These are phyloP conservation scores for Enteromius fasciolatus DNA, from an alignment of 2,797 vertebrate species.

Conservation along the genomic window DNA sequence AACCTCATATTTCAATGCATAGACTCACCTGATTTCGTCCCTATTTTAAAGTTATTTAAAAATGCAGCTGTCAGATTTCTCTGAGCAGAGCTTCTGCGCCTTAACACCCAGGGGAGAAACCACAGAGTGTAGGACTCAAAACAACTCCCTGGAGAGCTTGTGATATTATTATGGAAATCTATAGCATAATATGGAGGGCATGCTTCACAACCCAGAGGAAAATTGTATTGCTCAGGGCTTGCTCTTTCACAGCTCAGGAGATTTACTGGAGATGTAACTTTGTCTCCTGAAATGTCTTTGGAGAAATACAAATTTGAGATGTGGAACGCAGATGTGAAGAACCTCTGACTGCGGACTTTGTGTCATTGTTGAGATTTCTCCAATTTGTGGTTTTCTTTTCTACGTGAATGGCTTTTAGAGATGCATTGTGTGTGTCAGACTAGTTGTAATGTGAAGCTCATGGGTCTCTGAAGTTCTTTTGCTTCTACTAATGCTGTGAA, in stretches of 20 bases:
- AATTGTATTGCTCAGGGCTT: slow-evolving; percentile 6
- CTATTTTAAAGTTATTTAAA: slow-evolving; percentile 35
- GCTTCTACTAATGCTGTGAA: neutral
- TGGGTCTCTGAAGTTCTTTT: slow-evolving; percentile 20
- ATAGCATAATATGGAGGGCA: slow-evolving; percentile 57
- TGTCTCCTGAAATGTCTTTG: neutral
- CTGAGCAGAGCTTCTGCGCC: slow-evolving; percentile 11
- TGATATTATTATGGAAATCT: slow-evolving; percentile 59
- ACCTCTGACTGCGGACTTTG: neutral
- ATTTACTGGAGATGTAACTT: slow-evolving; percentile 3
- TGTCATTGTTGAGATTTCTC: neutral
- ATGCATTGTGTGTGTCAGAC: slow-evolving; percentile 27
- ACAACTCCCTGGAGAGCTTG: slow-evolving; percentile 48
- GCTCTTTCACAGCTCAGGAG: slow-evolving; percentile 2
- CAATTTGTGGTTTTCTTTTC: neutral
- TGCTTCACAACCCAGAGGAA: slow-evolving; percentile 48
- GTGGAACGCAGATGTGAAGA: neutral
- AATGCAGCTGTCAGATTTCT: slow-evolving; percentile 36
- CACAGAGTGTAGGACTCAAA: slow-evolving; percentile 10
- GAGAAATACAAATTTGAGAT: neutral
- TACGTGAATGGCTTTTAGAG: neutral
- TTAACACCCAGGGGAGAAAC: slow-evolving; percentile 32
- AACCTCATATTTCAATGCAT: neutral
- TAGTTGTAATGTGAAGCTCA: slow-evolving; percentile 9
- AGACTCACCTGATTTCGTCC: neutral